phyloP scores from a whole-genome alignment of 2,888 invertebrate genomes.

The Leptodirus hochenwartii region DNA sequence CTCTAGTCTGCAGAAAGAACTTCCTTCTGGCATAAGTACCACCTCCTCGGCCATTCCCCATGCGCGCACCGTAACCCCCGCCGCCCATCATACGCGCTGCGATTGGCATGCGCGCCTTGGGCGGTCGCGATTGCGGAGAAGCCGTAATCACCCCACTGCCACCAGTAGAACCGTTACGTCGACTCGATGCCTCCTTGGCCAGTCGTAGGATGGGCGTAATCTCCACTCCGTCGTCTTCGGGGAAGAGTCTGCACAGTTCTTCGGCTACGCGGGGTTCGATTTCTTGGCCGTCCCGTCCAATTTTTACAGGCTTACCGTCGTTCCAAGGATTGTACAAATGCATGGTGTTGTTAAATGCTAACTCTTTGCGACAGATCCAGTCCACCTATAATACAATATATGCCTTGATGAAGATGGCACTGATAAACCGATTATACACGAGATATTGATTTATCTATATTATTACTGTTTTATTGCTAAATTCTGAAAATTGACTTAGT shows the following conservation, averaged over 20 bases:
- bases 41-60: constrained; percentile 31
- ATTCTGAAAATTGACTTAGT: no score
- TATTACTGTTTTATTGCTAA: no score
- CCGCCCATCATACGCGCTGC: constrained; percentile 32
- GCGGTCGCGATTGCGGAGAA: constrained; percentile 25
- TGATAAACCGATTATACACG: no score
- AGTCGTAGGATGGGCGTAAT: constrained; percentile 72
- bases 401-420: no score
- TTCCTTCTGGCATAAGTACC: constrained; percentile 38
- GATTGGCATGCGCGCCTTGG: constrained; percentile 27
- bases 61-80: no score
- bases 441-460: no score
- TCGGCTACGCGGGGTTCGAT: constrained; percentile 92
- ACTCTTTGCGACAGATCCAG: constrained; percentile 90
- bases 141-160: no score
- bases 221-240: constrained; percentile 82
- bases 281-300: constrained; percentile 97
- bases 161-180: constrained; percentile 27
- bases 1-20: constrained; percentile 44
- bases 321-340: constrained; percentile 97
- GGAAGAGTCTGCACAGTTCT: constrained; percentile 83
- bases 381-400: no score
- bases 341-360: constrained; percentile 79
- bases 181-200: constrained; percentile 66
- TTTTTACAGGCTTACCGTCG: constrained; percentile 95